These are phyloP conservation scores for Zootoca vivipara DNA, from an alignment of 2,113 vertebrate species.

Conservation along the genomic window DNA sequence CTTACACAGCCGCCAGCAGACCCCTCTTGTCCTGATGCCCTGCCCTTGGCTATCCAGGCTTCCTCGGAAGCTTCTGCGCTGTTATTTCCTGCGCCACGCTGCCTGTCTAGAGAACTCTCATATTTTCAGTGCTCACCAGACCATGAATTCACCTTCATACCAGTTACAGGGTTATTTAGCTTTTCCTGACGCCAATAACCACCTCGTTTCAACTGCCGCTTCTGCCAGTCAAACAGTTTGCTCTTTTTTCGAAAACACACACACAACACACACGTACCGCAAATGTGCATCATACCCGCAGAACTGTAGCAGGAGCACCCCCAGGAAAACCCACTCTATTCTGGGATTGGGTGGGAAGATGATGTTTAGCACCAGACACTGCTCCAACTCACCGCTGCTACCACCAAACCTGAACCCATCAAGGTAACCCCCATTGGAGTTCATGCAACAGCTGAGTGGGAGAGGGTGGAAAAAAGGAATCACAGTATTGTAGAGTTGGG, in stretches of 20 bases:
- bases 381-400: not conserved
- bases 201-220: conserved; percentile 71
- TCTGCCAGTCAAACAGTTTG: conserved; percentile 24
- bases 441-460: conserved; percentile 8
- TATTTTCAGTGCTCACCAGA: conserved; percentile 81
- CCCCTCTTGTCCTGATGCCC: not conserved
- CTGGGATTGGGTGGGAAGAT: not conserved
- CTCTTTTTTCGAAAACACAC: not conserved
- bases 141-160: conserved; percentile 87
- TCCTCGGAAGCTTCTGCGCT: conserved; percentile 49
- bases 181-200: conserved; percentile 76
- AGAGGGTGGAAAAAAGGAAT: not conserved
- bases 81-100: conserved; percentile 42
- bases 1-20: no score
- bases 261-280: conserved; percentile 29
- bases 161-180: conserved; percentile 84
- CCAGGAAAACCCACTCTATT: not conserved
- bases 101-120: conserved; percentile 70
- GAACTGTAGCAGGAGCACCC: not conserved
- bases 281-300: not conserved
- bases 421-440: not conserved
- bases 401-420: not conserved
- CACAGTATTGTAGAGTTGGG: no score
- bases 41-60: not conserved
- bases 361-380: not conserved